Base-by-base conservation (phyloP, 2,113 vertebrate species). In the Ctenodactylus gundi region DNA sequence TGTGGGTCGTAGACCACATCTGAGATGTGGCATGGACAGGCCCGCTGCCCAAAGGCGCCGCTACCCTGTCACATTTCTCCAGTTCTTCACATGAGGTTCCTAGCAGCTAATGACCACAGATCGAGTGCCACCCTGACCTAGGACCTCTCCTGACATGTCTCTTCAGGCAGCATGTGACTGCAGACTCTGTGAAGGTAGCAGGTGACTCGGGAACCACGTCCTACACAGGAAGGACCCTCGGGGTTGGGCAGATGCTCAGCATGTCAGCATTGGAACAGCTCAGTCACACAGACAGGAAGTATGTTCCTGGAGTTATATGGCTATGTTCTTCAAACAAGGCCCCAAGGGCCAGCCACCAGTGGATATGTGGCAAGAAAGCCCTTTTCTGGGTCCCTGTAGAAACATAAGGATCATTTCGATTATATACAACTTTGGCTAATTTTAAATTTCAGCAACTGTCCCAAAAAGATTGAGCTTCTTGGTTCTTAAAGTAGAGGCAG, bases 281-380 rank as follows among this genome's bases (percentile, higher is more conserved):
- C 46, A 4, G 7, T 9, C 76, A 5, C 12, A 13, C 31, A n/a
- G 1, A 10, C 41, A 1, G 34, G 27, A 55, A 39, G 5, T 55
- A 1, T 6, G 6, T 31, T 67, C 55, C 64, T 34, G 44, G 62
- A 44, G 39, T 76, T 67, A 34, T 0, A 0, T 2, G 3, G n/a
- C n/a, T 21, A 20, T 29, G 4, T 53, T 39, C 13, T 72, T 57
- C 55, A 20, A 7, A 14, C n/a, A 49, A 9, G 86, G 53, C 17
- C 80, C 49, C 4, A 3, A 64, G 44, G 25, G 13, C 60, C 25
- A 51, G 41, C 67, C 36, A 46, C 8, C 14, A 20, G 62, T 13
- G 36, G 62, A 15, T 11, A 15, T 3, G 0, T 9, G 55, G 34
- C 39, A 60, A 60, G 34, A 29, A 8, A 55, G 34, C 29, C 17